Evolutionary conservation across 2,113 vertebrate genomes (phyloP), one percentile per base, ranked within the genome.

Genomic region (Collichthys lucidus): DNA sequence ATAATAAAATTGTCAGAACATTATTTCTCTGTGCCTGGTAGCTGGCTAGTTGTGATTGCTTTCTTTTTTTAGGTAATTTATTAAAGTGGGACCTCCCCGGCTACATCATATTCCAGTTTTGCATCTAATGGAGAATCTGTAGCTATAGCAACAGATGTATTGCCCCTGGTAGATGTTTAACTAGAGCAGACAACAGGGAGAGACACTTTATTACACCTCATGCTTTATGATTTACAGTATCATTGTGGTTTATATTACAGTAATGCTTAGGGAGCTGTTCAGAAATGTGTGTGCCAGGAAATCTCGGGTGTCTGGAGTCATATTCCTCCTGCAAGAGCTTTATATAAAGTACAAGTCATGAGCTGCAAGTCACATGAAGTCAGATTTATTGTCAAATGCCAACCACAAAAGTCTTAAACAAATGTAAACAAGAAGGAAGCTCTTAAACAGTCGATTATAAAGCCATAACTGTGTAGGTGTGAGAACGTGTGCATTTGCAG

Each of bases 161-260:
- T 92, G 84, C 83, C 86, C 89, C 91, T 70, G 78, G 86, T 92
- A 90, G 90, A 92, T 92, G 90, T 92, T 92, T 94, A 92, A 92
- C 90, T 87, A 87, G 87, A 92, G 87, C 91, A 91, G 90, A 89
- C 93, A 90, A 86, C 79, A 79, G 86, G 90, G 86, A 92, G 82
- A 86, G 75, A 80, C 88, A 88, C 90, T 92, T 94, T 89, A 92
- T 93, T 93, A 89, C 84, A 86, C 82, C 84, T 87, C 20, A n/a
- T 86, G 91, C 74, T 85, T 86, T 88, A 88, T 90, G 88, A 92
- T 88, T 92, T 87, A 88, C 86, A 56, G 74, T 81, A 89, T 88
- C 79, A 75, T 73, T 85, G 86, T 84, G 79, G 50, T 88, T 90
- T 92, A 87, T 84, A 88, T 89, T 84, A 82, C 85, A 65, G 84